Evolutionary conservation across 37 sponge, comb jelly and placozoan genomes (phyloP), one percentile per base, ranked within the genome.

Genomic region (Oopsacas minuta): DNA sequence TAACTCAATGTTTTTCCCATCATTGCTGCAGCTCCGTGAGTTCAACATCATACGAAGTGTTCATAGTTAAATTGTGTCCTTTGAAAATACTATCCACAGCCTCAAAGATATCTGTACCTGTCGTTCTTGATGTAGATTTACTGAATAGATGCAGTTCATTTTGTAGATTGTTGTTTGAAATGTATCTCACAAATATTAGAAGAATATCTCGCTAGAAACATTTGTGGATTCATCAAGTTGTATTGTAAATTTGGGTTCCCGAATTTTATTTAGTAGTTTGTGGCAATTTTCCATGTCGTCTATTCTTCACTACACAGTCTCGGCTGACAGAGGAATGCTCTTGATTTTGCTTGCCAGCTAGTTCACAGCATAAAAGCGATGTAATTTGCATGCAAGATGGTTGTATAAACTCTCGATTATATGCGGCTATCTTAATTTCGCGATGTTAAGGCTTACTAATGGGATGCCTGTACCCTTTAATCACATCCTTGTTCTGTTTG

Each of bases 161-260:
- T 61, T 61, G 75, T 34, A 61, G 75, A 61, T 61, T 61, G 28
- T 61, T 61, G 75, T 61, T 61, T 61, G 75, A 61, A 61, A 25
- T 61, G 28, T 61, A 61, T 61, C 75, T 61, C 7, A 61, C 75
- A 61, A 32, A 61, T 10, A 61, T 61, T 25, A 61, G 75, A 61
- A 61, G 75, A 61, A 34, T 61, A 34, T 34, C 75, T 61, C 75
- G 28, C 75, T 61, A 61, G 75, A 61, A 61, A 61, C 75, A 61
- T 25, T 61, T 61, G 75, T 12, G 28, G 7, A 61, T 34, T 61
- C 75, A 61, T 61, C 75, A 61, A 61, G 75, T 12, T 61, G 75
- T 25, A 61, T 61, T 61, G 75, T 3, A 61, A 61, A 61, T 20
- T 61, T 61, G 75, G 75, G 28, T 34, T 20, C 22, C 22, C 75